Base-by-base conservation (phyloP, 2,113 vertebrate species). In the Grammomys surdaster region DNA sequence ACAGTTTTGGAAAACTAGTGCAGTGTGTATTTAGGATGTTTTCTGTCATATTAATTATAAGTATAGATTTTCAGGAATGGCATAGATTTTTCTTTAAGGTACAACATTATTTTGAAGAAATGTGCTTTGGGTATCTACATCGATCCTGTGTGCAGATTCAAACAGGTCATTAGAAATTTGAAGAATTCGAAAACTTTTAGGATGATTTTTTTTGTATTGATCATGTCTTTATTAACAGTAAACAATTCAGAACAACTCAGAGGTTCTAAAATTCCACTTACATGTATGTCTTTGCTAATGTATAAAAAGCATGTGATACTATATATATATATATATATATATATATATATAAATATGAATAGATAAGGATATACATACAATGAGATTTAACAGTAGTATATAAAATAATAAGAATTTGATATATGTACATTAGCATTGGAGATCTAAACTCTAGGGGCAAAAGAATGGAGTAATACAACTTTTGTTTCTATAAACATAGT, bases 71-170 rank as follows among this genome's bases (percentile, higher is more conserved):
- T 2, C 89, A 73, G 20, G 72, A 48, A 60, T 51, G 26, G 12
- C 51, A 78, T 78, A 16, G 63, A 82, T 40, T 63, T n/a, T 36
- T 0, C 7, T 88, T 2, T 5, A 28, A 28, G 8, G 48, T 75
- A 80, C 2, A 17, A 75, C 0, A 58, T 4, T 54, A 4, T 3
- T 1, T 31, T 8, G 36, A 14, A 7, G 67, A 56, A 33, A 0
- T 36, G 1, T n/a, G 6, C 6, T 40, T 43, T 75, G 0, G 2
- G 24, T 1, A 17, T 51, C 48, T 1, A 67, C 1, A 3, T 2
- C 1, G 13, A n/a, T 88, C 9, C 40, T 24, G 8, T 7, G 9
- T 26, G 13, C 4, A 76, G 1, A 85, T 87, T 40, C 20, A 63
- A 90, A 72, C 0, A 0, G 56, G 36, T 6, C 81, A 63, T 63